Base-by-base conservation (phyloP, 1,140 invertebrate genomes). In the Drosophila virilis region DNA sequence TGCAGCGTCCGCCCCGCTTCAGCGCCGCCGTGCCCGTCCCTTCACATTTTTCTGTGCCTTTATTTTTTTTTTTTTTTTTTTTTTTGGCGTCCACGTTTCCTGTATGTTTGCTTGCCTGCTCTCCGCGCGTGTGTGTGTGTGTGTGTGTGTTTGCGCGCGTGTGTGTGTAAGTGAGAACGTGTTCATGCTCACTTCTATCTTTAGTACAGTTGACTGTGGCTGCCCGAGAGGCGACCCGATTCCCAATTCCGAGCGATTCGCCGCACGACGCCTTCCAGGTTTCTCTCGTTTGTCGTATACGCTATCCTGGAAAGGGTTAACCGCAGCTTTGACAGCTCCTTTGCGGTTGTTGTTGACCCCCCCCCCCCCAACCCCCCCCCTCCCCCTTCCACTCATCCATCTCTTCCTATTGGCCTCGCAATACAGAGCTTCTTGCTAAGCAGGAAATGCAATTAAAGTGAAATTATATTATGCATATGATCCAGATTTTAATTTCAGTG, bases 151-250 rank as follows among this genome's bases (percentile, higher is more conserved):
- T n/a, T 57, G n/a, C 46, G 46, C 48, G 45, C 55, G 46, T 75
- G 59, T 68, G 42, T 66, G 51, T 51, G 58, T 51, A 37, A 68
- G 58, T 68, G 60, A 51, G 62, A 82, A 82, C 78, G 83, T 88
- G 83, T 82, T 88, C 75, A 70, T 86, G 82, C 70, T 86, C 69
- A 33, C 48, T 67, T 86, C 78, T 83, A 68, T 88, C 73, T 88
- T 89, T 88, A 88, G 84, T 88, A 88, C 83, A 88, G 83, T 86
- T 71, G 71, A 51, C 78, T 79, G 78, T 54, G 67, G 54, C 68
- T 38, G 61, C 45, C 55, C 46, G 40, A 62, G 40, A 69, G 46
- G 45, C 57, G 65, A 74, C 62, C 70, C 55, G 61, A 71, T 71
- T 59, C 35, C 59, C 52, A 37, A 45, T n/a, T 48, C 12, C 37